Percentiles rank a stretch among this genome's conserved stretches.
Evolutionary conservation across 2,113 vertebrate genomes (phyloP).

Genomic region (Phyllostomus hastatus): DNA sequence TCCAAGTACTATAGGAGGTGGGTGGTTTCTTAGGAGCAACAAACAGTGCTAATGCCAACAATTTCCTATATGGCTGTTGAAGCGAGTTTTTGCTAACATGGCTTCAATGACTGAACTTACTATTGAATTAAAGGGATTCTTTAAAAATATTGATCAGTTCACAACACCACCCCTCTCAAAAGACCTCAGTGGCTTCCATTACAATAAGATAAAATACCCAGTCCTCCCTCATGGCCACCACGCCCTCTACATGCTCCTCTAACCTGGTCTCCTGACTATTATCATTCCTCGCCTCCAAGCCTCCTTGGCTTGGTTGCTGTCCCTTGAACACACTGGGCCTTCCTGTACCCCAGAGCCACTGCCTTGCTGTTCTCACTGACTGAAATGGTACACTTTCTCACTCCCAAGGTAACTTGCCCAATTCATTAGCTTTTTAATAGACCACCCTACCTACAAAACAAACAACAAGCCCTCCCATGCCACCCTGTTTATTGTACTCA

Average conservation of each 20-base stretch:
- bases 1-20: background rate
- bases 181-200: background rate
- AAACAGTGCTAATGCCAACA: background rate
- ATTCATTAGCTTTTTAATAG: background rate
- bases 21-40: background rate
- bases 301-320: background rate
- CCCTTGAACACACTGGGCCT: background rate
- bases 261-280: background rate
- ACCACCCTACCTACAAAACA: background rate
- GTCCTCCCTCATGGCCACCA: background rate
- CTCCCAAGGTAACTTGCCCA: background rate
- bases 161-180: background rate
- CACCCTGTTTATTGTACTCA: background rate
- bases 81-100: background rate
- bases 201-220: background rate
- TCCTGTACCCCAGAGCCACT: background rate
- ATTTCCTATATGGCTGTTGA: background rate
- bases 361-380: background rate
- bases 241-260: no score
- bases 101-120: background rate
- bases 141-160: background rate
- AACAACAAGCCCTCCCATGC: background rate
- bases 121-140: background rate
- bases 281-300: background rate
- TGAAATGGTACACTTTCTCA: accelerated